Evolutionary conservation across 2,797 vertebrate genomes (phyloP).

Genomic region (Myripristis murdjan): DNA sequence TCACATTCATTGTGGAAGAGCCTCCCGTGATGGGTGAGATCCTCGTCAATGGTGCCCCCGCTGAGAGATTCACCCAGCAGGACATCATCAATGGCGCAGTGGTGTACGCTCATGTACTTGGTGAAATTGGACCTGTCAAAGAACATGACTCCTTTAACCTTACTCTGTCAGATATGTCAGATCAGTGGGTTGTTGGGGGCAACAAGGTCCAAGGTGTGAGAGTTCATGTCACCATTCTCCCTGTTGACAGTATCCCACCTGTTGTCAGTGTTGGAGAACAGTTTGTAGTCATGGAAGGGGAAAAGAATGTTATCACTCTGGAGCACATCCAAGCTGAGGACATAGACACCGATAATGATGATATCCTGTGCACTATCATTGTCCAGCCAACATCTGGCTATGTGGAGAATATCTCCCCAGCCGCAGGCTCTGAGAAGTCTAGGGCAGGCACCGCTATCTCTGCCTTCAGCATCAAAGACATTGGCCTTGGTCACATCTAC

Average conservation of each 20-base stretch:
- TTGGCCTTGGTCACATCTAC: conserved; percentile 83
- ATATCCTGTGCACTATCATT: conserved; percentile 90
- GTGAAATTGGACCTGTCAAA: conserved; percentile 89
- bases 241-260: conserved; percentile 89
- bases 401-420: conserved; percentile 91
- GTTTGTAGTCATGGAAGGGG: conserved; percentile 88
- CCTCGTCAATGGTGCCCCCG: conserved; percentile 83
- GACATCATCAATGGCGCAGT: conserved; percentile 89
- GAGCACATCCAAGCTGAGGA: conserved; percentile 89
- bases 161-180: conserved; percentile 87
- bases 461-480: conserved; percentile 90
- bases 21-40: conserved; percentile 88
- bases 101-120: conserved; percentile 88
- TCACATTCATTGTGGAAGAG: conserved; percentile 91
- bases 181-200: conserved; percentile 87
- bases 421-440: conserved; percentile 89
- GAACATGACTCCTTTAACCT: conserved; percentile 90
- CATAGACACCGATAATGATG: conserved; percentile 88
- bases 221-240: conserved; percentile 89
- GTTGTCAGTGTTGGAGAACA: conserved; percentile 82
- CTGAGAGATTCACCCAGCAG: conserved; percentile 90
- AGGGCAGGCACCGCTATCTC: conserved; percentile 88
- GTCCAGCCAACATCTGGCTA: conserved; percentile 91
- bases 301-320: conserved; percentile 88
- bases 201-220: conserved; percentile 88